phyloP scores from a whole-genome alignment of 2,797 vertebrate species.

The Tragopan temminckii region DNA sequence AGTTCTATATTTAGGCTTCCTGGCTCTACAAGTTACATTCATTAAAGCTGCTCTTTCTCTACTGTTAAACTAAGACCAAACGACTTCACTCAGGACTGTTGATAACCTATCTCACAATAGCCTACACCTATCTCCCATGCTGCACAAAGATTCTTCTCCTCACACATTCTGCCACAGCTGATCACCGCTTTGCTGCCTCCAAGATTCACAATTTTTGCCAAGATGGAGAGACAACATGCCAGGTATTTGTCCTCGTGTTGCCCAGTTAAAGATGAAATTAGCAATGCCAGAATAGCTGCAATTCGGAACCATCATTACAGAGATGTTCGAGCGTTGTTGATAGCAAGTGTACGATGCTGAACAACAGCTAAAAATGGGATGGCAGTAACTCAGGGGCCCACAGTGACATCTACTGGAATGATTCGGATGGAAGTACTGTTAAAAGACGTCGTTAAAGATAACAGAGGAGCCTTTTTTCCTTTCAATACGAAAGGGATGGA shows the following conservation, averaged over 20 bases:
- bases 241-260: slow-evolving; percentile 49
- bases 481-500: neutral
- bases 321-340: slow-evolving; percentile 33
- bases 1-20: neutral
- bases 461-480: neutral
- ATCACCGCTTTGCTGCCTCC: neutral
- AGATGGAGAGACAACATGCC: slow-evolving; percentile 29
- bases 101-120: fast-evolving
- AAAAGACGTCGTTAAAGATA: fast-evolving
- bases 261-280: slow-evolving; percentile 54
- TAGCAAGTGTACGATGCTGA: slow-evolving; percentile 7
- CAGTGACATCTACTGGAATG: slow-evolving; percentile 81
- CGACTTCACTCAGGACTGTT: neutral
- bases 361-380: neutral
- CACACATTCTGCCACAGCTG: neutral
- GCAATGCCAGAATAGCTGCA: slow-evolving; percentile 46
- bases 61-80: neutral
- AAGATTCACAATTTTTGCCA: neutral
- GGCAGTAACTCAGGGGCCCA: slow-evolving; percentile 55
- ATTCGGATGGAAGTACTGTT: neutral
- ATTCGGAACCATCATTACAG: slow-evolving; percentile 29
- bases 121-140: neutral
- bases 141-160: neutral
- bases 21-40: neutral
- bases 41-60: neutral